Percentiles rank a stretch among this genome's conserved stretches.
Evolutionary conservation across 2,888 invertebrate species (phyloP).

Genomic region (Neria commutata): DNA sequence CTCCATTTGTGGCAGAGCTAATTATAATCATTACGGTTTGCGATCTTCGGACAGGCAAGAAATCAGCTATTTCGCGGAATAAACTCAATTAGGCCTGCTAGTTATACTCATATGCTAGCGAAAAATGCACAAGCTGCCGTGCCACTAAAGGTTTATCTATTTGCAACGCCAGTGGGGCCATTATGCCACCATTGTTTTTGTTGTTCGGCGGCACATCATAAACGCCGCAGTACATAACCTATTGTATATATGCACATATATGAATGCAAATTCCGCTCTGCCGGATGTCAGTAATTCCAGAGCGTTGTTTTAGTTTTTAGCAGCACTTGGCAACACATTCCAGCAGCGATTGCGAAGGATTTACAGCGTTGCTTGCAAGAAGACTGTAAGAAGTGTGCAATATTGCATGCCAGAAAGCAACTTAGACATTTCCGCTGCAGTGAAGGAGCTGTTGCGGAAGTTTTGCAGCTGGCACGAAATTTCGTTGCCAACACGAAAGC

Average conservation of each 20-base stretch:
- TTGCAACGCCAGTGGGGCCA: no score
- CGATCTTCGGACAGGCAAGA: no score
- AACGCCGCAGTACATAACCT: not conserved
- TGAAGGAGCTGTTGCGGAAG: not conserved
- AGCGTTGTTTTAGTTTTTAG: not conserved
- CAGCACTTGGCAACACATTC: no score
- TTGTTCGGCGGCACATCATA: not conserved
- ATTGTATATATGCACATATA: not conserved
- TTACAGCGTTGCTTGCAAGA: not conserved
- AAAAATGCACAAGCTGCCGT: no score
- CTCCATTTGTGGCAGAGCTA: no score
- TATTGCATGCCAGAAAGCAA: slow-evolving; percentile 10
- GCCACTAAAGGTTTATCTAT: no score
- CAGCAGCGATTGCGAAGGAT: not conserved
- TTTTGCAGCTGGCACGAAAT: not conserved
- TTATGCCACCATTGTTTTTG: no score
- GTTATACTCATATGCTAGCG: no score
- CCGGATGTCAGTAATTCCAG: slow-evolving; percentile 3
- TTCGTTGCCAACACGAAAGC: slow-evolving; percentile 1
- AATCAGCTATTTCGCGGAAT: no score
- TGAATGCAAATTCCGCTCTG: not conserved
- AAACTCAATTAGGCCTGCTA: no score
- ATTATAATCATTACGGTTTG: no score
- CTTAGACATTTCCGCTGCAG: slow-evolving; percentile 5
- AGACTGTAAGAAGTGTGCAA: not conserved